Evolutionary conservation across 2,888 invertebrate species (phyloP).

Genomic region (Hemithea aestivaria): DNA sequence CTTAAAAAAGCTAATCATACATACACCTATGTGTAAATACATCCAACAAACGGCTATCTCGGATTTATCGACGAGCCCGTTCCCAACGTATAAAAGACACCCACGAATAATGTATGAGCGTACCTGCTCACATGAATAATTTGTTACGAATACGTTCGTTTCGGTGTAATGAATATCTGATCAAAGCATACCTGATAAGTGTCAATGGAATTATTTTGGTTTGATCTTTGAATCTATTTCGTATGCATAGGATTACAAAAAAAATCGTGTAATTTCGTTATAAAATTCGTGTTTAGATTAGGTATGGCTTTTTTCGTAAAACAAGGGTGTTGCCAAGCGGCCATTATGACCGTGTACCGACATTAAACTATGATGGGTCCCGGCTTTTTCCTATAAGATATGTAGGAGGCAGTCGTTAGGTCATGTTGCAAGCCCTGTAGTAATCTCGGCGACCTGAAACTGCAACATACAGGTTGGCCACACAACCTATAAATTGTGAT

Average conservation of each 20-base stretch:
- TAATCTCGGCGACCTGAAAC: too few relatives aligned
- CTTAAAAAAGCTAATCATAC: neutral
- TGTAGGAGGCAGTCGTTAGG: too few relatives aligned
- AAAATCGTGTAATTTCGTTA: neutral
- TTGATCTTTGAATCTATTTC: conserved; percentile 1
- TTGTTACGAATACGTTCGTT: conserved; percentile 15
- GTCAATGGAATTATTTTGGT: neutral
- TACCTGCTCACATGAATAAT: conserved; percentile 28
- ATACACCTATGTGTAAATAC: conserved; percentile 13
- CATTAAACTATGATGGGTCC: too few relatives aligned
- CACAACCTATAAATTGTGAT: too few relatives aligned
- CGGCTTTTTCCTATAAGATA: too few relatives aligned
- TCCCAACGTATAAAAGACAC: conserved; percentile 26
- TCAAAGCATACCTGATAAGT: conserved; percentile 23
- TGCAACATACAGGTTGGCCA: too few relatives aligned
- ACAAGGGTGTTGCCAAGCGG: too few relatives aligned
- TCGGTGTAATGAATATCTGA: conserved; percentile 27
- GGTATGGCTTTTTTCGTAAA: too few relatives aligned
- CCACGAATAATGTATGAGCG: conserved; percentile 28
- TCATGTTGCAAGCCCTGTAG: too few relatives aligned
- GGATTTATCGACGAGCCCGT: conserved; percentile 19
- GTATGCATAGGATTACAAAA: neutral
- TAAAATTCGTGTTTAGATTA: too few relatives aligned
- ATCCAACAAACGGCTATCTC: conserved; percentile 1
- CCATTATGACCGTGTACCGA: too few relatives aligned